Evolutionary conservation across 2,797 vertebrate species (phyloP).

Genomic region (Hydrophis major): DNA sequence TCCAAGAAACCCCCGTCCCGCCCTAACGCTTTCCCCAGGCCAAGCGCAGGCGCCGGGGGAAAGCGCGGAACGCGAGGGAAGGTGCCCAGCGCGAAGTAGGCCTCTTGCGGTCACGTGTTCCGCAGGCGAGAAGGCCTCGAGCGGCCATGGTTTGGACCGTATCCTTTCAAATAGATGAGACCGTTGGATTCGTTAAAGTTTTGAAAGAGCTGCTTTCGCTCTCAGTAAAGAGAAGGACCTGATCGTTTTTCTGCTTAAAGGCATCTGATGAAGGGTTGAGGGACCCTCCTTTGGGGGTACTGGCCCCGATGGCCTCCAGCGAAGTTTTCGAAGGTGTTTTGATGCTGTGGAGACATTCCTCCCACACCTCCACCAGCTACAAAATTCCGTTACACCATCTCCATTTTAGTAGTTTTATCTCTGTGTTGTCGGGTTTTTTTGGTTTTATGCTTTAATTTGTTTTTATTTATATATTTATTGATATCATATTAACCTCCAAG

Average conservation of each 20-base stretch:
- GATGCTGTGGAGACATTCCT: neutral
- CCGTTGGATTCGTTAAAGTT: neutral
- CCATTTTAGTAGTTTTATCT: neutral
- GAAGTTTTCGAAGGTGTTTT: no score
- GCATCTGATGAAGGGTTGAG: neutral
- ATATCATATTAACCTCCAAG: neutral
- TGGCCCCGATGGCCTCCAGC: neutral
- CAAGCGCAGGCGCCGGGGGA: neutral
- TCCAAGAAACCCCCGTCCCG: neutral
- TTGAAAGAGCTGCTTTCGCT: neutral
- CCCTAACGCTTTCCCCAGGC: neutral
- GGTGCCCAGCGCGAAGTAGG: no score
- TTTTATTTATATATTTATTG: neutral
- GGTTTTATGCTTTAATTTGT: neutral
- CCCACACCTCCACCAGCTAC: neutral
- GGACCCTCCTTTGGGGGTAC: neutral
- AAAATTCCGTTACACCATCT: neutral
- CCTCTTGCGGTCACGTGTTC: neutral
- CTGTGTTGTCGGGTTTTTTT: neutral
- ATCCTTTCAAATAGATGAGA: neutral
- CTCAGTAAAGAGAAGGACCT: neutral
- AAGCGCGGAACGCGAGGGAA: accelerated
- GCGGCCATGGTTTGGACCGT: neutral
- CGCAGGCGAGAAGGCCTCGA: no score
- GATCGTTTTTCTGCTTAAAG: neutral